phyloP scores from a whole-genome alignment of 2,113 vertebrate species.

The Dicrurus megarhynchus region DNA sequence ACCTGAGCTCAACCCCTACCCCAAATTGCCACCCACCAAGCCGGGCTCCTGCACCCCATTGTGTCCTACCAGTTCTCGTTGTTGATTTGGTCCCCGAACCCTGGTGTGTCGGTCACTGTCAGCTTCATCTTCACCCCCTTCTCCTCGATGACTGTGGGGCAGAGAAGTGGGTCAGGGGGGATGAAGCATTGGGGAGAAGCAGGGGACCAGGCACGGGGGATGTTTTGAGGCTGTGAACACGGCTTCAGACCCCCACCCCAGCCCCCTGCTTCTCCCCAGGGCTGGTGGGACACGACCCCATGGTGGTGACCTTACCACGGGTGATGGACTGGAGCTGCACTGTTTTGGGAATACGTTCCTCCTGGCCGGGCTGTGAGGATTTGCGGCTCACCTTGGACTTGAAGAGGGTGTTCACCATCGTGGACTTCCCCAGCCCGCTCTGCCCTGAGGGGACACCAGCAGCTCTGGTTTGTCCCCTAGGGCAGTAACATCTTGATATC shows the following conservation, averaged over 20 bases:
- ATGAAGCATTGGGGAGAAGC: neutral
- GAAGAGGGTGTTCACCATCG: constrained; percentile 95
- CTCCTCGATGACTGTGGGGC: constrained; percentile 81
- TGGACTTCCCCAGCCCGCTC: constrained; percentile 96
- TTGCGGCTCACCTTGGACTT: constrained; percentile 92
- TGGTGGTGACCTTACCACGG: constrained; percentile 75
- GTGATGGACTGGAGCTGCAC: constrained; percentile 87
- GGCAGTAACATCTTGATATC: accelerated
- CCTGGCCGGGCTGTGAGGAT: constrained; percentile 67
- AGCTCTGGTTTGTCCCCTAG: neutral
- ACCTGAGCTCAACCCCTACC: neutral
- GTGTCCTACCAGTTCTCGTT: constrained; percentile 83
- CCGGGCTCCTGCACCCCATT: neutral
- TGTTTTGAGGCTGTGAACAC: neutral
- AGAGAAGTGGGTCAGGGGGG: neutral
- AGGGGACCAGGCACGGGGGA: neutral
- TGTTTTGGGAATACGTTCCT: constrained; percentile 81
- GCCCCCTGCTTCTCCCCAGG: neutral
- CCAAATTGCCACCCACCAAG: neutral
- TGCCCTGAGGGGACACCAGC: constrained; percentile 76
- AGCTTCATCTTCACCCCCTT: constrained; percentile 88
- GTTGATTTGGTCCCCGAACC: constrained; percentile 91
- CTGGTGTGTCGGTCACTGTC: constrained; percentile 86
- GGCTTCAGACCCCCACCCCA: neutral
- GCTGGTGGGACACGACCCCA: accelerated